A percentile compares a stretch with the other conserved stretches of the same genome.
Conservation (phyloP, 2,113 vertebrate genomes). For the Lophura nycthemera region DNA sequence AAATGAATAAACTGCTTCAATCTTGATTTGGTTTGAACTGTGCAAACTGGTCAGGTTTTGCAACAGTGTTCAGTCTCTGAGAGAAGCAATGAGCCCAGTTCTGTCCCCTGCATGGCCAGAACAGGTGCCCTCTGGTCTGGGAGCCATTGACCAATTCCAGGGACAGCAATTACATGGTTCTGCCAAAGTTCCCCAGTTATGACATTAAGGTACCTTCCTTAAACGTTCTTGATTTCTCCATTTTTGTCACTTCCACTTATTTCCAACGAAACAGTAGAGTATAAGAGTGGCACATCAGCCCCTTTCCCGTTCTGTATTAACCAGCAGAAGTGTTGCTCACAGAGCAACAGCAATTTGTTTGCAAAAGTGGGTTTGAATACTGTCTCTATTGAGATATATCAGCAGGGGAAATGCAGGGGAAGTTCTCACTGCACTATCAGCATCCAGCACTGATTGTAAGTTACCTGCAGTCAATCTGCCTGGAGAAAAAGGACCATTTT, state of each 20-base stretch:
- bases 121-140: background rate
- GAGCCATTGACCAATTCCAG: background rate
- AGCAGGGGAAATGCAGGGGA: background rate
- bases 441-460: background rate
- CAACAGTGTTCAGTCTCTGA: background rate
- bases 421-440: background rate
- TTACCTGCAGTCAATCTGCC: background rate
- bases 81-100: background rate
- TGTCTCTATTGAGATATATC: background rate
- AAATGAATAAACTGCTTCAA: background rate
- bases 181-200: background rate
- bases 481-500: background rate
- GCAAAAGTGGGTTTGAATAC: background rate
- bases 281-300: background rate
- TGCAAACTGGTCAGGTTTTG: background rate
- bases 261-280: background rate
- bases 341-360: background rate
- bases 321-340: background rate
- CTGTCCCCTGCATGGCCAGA: background rate
- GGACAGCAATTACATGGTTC: background rate
- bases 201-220: background rate
- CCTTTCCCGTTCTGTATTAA: accelerated
- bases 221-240: background rate
- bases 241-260: background rate
- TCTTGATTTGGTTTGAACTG: background rate